Evolutionary conservation across 1,140 invertebrate species (phyloP).

Genomic region (Nasonia giraulti): DNA sequence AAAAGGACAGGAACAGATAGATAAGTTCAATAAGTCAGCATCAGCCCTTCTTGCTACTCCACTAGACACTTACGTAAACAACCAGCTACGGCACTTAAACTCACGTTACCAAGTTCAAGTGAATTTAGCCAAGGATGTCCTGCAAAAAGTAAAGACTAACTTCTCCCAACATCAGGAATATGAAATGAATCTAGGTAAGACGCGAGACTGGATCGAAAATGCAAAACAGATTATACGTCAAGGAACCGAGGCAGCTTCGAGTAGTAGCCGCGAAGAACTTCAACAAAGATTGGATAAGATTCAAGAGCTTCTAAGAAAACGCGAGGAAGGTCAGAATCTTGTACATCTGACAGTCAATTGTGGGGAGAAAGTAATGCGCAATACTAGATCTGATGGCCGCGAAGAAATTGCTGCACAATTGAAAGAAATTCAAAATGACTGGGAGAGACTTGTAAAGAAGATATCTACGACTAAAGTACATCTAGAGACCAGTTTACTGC

Average conservation of each 20-base stretch:
- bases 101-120: slow-evolving; percentile 93
- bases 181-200: slow-evolving; percentile 85
- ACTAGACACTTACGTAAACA: slow-evolving; percentile 92
- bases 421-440: slow-evolving; percentile 93
- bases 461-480: slow-evolving; percentile 94
- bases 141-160: slow-evolving; percentile 94
- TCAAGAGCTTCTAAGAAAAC: slow-evolving; percentile 86
- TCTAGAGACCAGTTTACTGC: slow-evolving; percentile 91
- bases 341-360: slow-evolving; percentile 93
- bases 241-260: slow-evolving; percentile 85
- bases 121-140: slow-evolving; percentile 92
- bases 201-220: slow-evolving; percentile 91
- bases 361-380: slow-evolving; percentile 89
- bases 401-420: slow-evolving; percentile 91
- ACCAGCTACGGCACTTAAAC: slow-evolving; percentile 92
- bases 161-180: slow-evolving; percentile 91
- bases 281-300: slow-evolving; percentile 88
- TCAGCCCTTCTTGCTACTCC: slow-evolving; percentile 86
- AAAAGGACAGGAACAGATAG: slow-evolving; percentile 88
- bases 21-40: slow-evolving; percentile 87
- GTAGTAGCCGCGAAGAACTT: slow-evolving; percentile 87
- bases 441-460: slow-evolving; percentile 93
- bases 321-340: slow-evolving; percentile 93
- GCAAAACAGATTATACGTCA: slow-evolving; percentile 88
- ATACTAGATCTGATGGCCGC: slow-evolving; percentile 84